phyloP scores from a whole-genome alignment of 2,113 vertebrate genomes.

The Morone saxatilis region DNA sequence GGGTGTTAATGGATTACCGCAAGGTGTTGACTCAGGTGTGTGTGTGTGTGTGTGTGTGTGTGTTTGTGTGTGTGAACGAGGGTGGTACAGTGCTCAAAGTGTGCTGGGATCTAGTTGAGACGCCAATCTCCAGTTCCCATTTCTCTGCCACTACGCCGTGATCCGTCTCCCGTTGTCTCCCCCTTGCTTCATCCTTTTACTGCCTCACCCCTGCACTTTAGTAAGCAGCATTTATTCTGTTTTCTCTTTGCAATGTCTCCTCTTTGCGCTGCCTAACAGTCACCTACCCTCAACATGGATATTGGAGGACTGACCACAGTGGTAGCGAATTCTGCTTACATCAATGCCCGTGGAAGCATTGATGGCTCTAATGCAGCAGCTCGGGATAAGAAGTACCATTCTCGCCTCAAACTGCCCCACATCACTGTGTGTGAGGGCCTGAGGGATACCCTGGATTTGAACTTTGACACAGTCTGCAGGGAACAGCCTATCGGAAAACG shows the following conservation, averaged over 20 bases:
- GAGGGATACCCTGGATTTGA: constrained; percentile 80
- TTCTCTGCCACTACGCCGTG: constrained; percentile 30
- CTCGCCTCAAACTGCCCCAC: constrained; percentile 86
- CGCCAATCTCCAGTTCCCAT: constrained; percentile 39
- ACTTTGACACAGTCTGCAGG: constrained; percentile 80
- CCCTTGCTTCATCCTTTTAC: background rate
- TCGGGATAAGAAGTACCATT: constrained; percentile 86
- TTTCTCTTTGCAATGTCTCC: constrained; percentile 59
- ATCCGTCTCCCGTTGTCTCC: constrained; percentile 37
- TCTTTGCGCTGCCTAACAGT: constrained; percentile 53
- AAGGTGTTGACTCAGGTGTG: constrained; percentile 90
- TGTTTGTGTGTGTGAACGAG: constrained; percentile 44
- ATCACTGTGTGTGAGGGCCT: constrained; percentile 86
- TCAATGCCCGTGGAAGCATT: constrained; percentile 86
- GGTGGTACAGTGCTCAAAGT: constrained; percentile 60
- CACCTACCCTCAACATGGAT: constrained; percentile 80
- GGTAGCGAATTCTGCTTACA: constrained; percentile 88
- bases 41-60: constrained; percentile 84
- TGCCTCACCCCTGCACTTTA: background rate
- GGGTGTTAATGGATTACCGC: constrained; percentile 86
- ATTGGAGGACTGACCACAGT: constrained; percentile 86
- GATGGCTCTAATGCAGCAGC: constrained; percentile 80
- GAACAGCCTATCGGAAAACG: constrained; percentile 86
- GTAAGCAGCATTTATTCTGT: background rate
- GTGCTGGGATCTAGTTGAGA: constrained; percentile 59